Evolutionary conservation across 2,888 invertebrate genomes (phyloP).

Genomic region (Synergus japonicus): DNA sequence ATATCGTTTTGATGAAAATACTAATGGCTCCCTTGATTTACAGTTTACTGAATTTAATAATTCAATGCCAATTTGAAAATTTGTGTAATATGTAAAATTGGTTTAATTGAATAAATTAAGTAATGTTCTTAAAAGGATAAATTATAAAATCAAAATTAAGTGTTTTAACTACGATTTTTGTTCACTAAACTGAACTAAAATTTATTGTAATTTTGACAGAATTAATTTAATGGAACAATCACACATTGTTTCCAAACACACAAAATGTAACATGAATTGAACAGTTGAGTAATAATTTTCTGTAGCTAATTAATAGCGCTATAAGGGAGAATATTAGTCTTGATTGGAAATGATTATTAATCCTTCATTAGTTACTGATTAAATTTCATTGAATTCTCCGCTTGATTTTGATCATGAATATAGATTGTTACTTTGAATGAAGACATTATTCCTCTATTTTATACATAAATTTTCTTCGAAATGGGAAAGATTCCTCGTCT

Average conservation of each 20-base stretch:
- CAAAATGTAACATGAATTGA: not conserved
- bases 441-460: not conserved
- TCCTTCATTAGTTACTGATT: not conserved
- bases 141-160: not conserved
- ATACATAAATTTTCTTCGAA: not conserved
- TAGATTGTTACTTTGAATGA: not conserved
- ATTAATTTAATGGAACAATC: not conserved
- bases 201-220: not conserved
- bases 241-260: not conserved
- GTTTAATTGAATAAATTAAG: not conserved
- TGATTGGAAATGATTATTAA: slow-evolving; percentile 5
- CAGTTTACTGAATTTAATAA: not conserved
- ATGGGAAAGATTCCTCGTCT: not conserved
- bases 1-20: slow-evolving; percentile 18
- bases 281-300: slow-evolving; percentile 1
- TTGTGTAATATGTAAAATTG: not conserved
- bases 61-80: not conserved
- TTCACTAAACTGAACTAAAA: not conserved
- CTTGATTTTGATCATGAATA: not conserved
- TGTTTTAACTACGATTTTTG: not conserved
- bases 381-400: not conserved
- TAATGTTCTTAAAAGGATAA: not conserved
- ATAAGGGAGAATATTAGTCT: slow-evolving; percentile 12
- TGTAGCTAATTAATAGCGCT: not conserved
- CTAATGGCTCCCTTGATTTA: not conserved